Evolutionary conservation across 2,888 invertebrate genomes (phyloP), one percentile per base, ranked within the genome.

Genomic region (Leucoma salicis): DNA sequence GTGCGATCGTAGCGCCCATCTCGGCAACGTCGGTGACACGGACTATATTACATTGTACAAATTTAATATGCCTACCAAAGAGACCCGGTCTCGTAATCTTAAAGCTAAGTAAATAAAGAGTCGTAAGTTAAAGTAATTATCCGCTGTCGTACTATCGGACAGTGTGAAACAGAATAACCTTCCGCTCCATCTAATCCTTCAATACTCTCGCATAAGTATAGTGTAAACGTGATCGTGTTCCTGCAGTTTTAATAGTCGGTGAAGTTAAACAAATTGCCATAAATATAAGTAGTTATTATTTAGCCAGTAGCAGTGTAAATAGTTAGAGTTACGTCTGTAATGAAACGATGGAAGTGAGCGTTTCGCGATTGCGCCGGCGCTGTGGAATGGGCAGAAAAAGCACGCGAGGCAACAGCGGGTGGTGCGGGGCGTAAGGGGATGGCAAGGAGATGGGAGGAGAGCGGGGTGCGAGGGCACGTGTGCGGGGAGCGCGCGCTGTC

Each of bases 1-100:
- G 77, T 74, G 82, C 78, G 77, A 70, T 65, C 67, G 74, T 65
- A 71, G 70, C 73, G 75, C 74, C 67, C 69, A 62, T 66, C 67
- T 67, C 66, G 74, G 66, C 64, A 58, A 69, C 70, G 75, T 68
- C 76, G 74, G 76, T 74, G 80, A 71, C 78, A 78, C 67, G 77
- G 77, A 85, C 86, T 84, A 75, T 83, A 74, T 3, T 77, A 82
- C 84, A 82, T 90, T 90, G 90, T 90, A 90, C 90, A 90, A 90
- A 90, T 86, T 77, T 76, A 78, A 79, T 84, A 90, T 85, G 85
- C 87, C 90, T 90, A 90, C 90, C 90, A 90, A 90, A 90, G 90
- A 90, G 90, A 90, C 90, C 78, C 89, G 90, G 90, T 90, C 90
- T 90, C 90, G 86, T 90, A 90, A 88, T 83, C 82, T 82, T 86